These are phyloP conservation scores for Coptotermes formosanus DNA, from an alignment of 1,140 invertebrate species.

Conservation along the genomic window DNA sequence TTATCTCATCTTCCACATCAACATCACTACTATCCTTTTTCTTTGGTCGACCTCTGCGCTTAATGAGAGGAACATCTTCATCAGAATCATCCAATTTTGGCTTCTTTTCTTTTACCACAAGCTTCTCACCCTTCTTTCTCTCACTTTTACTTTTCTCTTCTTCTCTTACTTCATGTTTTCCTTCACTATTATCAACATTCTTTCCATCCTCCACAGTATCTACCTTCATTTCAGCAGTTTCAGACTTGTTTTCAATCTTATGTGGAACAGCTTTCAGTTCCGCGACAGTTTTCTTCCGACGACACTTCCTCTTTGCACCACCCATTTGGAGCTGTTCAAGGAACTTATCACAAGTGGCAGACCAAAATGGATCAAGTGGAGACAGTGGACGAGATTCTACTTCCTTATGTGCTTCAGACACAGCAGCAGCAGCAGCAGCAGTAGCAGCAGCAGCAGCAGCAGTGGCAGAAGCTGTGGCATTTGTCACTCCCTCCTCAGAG, in stretches of 20 bases:
- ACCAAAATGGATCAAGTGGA: conserved; percentile 56
- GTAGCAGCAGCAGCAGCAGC: conserved; percentile 41
- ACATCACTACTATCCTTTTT: conserved; percentile 41
- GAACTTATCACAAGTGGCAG: conserved; percentile 66
- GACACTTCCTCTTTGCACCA: conserved; percentile 51
- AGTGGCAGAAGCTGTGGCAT: background rate
- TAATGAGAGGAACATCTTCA: conserved; percentile 45
- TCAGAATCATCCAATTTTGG: conserved; percentile 43
- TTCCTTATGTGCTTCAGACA: conserved; percentile 45
- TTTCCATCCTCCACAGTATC: conserved; percentile 38
- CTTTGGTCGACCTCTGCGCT: conserved; percentile 38
- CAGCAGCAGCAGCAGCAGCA: conserved; percentile 41
- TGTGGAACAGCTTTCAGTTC: conserved; percentile 23
- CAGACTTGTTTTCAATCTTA: background rate
- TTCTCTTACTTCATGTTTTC: conserved; percentile 24
- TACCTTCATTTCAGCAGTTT: conserved; percentile 33
- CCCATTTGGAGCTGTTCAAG: conserved; percentile 64
- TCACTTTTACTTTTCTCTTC: conserved; percentile 32
- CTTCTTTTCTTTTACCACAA: background rate
- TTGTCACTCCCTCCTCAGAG: background rate
- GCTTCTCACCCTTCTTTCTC: conserved; percentile 27
- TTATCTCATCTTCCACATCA: conserved; percentile 45
- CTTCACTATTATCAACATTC: background rate
- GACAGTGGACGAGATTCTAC: background rate
- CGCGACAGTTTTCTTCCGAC: conserved; percentile 50